Base-by-base conservation (phyloP, 1,140 invertebrate species). In the Zaprionus capensis region DNA sequence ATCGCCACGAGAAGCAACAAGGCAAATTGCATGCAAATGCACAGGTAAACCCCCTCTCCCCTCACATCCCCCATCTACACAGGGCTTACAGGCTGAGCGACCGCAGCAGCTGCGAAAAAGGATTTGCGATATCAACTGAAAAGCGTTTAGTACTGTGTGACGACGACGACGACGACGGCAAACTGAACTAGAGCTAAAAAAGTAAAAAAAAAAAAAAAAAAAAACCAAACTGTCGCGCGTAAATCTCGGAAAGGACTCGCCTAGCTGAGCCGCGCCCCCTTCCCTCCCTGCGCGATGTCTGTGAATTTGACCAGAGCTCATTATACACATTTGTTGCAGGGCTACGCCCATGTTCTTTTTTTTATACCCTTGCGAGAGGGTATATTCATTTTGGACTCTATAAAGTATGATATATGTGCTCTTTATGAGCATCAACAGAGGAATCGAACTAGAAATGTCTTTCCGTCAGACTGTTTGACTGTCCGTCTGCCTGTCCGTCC, bases 241-340 rank as follows among this genome's bases (percentile, higher is more conserved):
- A 86, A 86, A 87, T 86, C 83, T 87, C 80, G 61, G 72, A 59
- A 65, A 67, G 62, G 68, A 51, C 36, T 71, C 57, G 46, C 65
- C 64, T 38, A 38, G 7, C 34, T 15, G 31, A 7, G 7, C 22
- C 4, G 2, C 38, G 15, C 15, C 17, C 11, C 34, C n/a, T 7
- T 0, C 28, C 20, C 1, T 5, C 17, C 12, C 12, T 20, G 38
- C 51, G 36, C 56, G 44, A 58, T 56, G 64, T 69, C 62, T 66
- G 74, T 71, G 49, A 59, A 57, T 56, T 63, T 82, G 82, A 86
- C 76, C 85, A 83, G 81, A 83, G 83, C 88, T 91, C 88, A 91
- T 91, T 91, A 91, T 91, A 83, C 88, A 90, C 88, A 91, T 91
- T 91, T 91, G 88, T 86, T 91, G 82, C 83, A 71, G 58, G 68